phyloP scores from a whole-genome alignment of 1,140 invertebrate genomes.

The Papilio machaon region DNA sequence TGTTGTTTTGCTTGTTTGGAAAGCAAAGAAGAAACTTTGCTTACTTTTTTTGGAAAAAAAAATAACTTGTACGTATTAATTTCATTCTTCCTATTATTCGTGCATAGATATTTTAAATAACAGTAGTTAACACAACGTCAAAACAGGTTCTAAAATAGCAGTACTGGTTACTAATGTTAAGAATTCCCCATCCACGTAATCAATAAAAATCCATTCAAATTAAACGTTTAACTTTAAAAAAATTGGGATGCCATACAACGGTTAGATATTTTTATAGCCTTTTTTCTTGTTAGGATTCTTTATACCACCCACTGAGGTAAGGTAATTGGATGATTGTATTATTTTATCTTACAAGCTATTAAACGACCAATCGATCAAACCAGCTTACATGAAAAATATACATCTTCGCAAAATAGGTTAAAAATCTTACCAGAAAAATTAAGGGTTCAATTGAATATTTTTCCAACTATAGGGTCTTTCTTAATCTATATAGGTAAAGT shows the following conservation, averaged over 20 bases:
- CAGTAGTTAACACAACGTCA: too few species aligned
- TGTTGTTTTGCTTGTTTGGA: slow-evolving; percentile 1
- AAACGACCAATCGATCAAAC: not conserved
- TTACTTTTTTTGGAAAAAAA: not conserved
- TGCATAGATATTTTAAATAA: too few species aligned
- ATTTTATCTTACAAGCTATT: slow-evolving; percentile 18
- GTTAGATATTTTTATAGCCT: slow-evolving; percentile 17
- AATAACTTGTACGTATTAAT: not conserved
- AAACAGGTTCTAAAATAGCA: too few species aligned
- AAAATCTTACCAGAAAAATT: not conserved
- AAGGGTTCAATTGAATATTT: not conserved
- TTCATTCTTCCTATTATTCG: too few species aligned
- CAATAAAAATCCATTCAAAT: not conserved
- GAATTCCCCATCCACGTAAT: not conserved
- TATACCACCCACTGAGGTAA: not conserved
- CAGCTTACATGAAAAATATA: not conserved
- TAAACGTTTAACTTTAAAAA: not conserved
- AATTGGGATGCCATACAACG: slow-evolving; percentile 3
- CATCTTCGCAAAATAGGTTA: not conserved
- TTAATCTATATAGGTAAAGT: too few species aligned
- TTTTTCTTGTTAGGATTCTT: slow-evolving; percentile 17
- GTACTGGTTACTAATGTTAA: not conserved
- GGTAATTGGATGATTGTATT: slow-evolving; percentile 11
- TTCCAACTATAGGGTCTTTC: too few species aligned
- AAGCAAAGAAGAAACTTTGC: not conserved